Base-by-base conservation (phyloP, 1,140 invertebrate species). In the Archegozetes longisetosus region DNA sequence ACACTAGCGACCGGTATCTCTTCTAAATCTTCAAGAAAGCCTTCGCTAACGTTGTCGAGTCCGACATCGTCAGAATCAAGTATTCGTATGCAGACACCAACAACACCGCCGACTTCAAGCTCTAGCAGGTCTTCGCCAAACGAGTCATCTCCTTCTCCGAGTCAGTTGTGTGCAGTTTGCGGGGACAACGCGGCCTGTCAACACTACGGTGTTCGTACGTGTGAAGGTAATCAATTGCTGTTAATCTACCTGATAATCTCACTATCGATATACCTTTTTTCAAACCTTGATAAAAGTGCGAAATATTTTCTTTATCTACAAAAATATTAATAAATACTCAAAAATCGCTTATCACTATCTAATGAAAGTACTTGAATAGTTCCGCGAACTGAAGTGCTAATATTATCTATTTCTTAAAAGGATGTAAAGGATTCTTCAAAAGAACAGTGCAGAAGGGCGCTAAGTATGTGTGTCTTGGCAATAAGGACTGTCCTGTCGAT, bases 161-260 rank as follows among this genome's bases (percentile, higher is more conserved):
- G 86, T 23, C 87, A 95, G 70, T 72, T 96, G 26, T 99, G 95
- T 72, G 93, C 94, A 3, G 95, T 98, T 3, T 98, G 95, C 70
- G 94, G 93, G 0, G 95, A 98, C 72, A 94, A 90, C 6, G 95
- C 95, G 0, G 92, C 93, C 22, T 98, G 95, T 68, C 92, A 97
- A 68, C 93, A 98, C 71, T 98, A 99, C 70, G 95, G 94, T 0
- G 94, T 98, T 0, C 76, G 93, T 47, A 98, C 95, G 0, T 92
- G 88, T 68, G 61, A 62, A 40, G 57, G 17, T 52, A 52, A 9
- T 28, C 20, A 4, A 24, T 28, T 28, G 23, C 50, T 52, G 14
- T 28, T n/a, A n/a, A n/a, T n/a, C n/a, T n/a, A n/a, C n/a, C n/a
- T n/a, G n/a, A n/a, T n/a, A n/a, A n/a, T n/a, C n/a, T n/a, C n/a